These are phyloP conservation scores for Lordiphosa andalusiaca DNA, from an alignment of 2,888 invertebrate genomes.

Conservation along the genomic window DNA sequence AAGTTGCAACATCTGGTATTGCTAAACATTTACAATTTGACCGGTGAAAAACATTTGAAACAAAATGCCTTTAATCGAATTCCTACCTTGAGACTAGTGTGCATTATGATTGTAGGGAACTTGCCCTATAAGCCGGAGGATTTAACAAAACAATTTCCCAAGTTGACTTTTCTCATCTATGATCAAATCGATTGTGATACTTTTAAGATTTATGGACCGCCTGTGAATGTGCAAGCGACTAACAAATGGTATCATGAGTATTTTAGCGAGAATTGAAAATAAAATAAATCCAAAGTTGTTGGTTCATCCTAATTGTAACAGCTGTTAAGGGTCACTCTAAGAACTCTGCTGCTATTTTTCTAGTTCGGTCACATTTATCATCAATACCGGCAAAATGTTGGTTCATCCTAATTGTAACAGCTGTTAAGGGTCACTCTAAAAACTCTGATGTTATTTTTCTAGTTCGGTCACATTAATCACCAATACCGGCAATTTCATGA, in stretches of 20 bases:
- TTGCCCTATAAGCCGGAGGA: slow-evolving; percentile 11
- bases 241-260: slow-evolving; percentile 16
- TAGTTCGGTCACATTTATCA: not conserved
- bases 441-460: no score
- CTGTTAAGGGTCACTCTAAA: no score
- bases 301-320: not conserved
- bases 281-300: not conserved
- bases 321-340: no score
- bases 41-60: slow-evolving; percentile 25
- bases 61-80: slow-evolving; percentile 19
- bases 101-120: slow-evolving; percentile 30
- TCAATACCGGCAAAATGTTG: not conserved
- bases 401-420: not conserved
- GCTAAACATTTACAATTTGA: slow-evolving; percentile 28
- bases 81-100: slow-evolving; percentile 34
- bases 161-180: slow-evolving; percentile 32
- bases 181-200: slow-evolving; percentile 17
- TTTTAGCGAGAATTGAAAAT: slow-evolving; percentile 11
- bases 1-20: slow-evolving; percentile 31
- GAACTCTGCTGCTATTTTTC: no score
- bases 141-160: slow-evolving; percentile 23
- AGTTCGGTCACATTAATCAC: not conserved
- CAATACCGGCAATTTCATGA: not conserved
- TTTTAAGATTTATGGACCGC: slow-evolving; percentile 33
- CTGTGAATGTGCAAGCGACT: slow-evolving; percentile 10